Base-by-base conservation (phyloP, 92 coral and sea anemone genomes). In the Scolanthus callimorphus region DNA sequence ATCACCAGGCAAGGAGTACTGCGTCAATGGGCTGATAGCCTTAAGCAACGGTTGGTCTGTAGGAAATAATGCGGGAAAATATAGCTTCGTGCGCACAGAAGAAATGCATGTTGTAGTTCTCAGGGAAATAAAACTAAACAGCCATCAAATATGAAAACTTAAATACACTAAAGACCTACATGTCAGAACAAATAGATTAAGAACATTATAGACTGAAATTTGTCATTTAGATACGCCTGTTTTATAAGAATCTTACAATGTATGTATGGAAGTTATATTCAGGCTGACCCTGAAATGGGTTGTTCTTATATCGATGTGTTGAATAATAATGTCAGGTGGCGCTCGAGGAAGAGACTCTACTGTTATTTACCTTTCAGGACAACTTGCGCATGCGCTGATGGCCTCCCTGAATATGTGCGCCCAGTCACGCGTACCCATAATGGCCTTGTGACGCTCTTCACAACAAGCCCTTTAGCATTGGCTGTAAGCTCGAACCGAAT, bases 1-100 rank as follows among this genome's bases (percentile, higher is more conserved):
- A 31, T 70, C 81, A 6, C 96, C 98, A 13, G 73, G 82, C n/a
- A 46, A 27, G 23, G 74, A 62, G 49, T 69, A 80, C n/a, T 53
- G 57, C 27, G 68, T 59, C 13, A 59, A 47, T 8, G 96, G 82
- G 1, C 84, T 82, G 31, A 80, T 62, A 2, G 77, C 45, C 49
- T 89, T 73, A 15, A 92, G 70, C 15, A 51, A 53, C 3, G 98
- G 90, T 58, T 82, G 88, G 1, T 55, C 97, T 91, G 72, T 11
- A 54, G 9, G 17, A 29, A 31, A 12, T 6, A 17, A 28, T 23
- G 31, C 3, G n/a, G n/a, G n/a, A n/a, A n/a, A n/a, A n/a, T n/a
- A n/a, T n/a, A n/a, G n/a, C n/a, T n/a, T n/a, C n/a, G n/a, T n/a
- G n/a, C n/a, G n/a, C n/a, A n/a, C n/a, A n/a, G n/a, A n/a, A n/a